phyloP scores from a whole-genome alignment of 2,888 invertebrate genomes.

The Hofmannophila pseudospretella region DNA sequence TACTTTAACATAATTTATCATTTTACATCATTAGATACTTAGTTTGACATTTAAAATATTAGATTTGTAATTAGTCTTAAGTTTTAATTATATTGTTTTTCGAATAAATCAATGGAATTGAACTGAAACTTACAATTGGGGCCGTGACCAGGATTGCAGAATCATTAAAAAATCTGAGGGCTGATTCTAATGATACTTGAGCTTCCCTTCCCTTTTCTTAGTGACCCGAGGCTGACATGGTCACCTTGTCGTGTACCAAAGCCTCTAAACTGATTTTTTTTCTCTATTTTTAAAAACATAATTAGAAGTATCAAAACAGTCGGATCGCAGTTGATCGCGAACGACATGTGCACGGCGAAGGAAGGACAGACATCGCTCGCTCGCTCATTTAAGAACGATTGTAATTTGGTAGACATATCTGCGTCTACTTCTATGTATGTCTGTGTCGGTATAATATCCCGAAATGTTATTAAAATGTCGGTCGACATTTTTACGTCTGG shows the following conservation, averaged over 20 bases:
- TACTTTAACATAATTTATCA: too few species aligned
- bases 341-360: conserved; percentile 58
- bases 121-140: neutral
- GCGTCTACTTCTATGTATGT: neutral
- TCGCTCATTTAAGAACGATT: conserved; percentile 68
- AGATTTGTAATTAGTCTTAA: too few species aligned
- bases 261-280: too few species aligned
- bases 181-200: too few species aligned
- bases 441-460: neutral
- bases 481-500: conserved; percentile 15
- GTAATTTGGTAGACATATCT: conserved; percentile 56
- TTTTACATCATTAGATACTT: too few species aligned
- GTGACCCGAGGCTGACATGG: too few species aligned
- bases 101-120: too few species aligned
- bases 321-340: conserved; percentile 14
- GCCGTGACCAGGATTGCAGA: neutral
- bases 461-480: conserved; percentile 26
- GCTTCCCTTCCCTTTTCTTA: too few species aligned
- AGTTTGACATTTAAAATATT: too few species aligned
- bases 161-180: too few species aligned
- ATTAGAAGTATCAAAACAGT: conserved; percentile 40
- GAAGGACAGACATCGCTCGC: conserved; percentile 50
- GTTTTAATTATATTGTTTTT: too few species aligned
- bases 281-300: neutral
- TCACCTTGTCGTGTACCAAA: too few species aligned